Base-by-base conservation (phyloP, 2,113 vertebrate genomes). In the Lethenteron reissneri region DNA sequence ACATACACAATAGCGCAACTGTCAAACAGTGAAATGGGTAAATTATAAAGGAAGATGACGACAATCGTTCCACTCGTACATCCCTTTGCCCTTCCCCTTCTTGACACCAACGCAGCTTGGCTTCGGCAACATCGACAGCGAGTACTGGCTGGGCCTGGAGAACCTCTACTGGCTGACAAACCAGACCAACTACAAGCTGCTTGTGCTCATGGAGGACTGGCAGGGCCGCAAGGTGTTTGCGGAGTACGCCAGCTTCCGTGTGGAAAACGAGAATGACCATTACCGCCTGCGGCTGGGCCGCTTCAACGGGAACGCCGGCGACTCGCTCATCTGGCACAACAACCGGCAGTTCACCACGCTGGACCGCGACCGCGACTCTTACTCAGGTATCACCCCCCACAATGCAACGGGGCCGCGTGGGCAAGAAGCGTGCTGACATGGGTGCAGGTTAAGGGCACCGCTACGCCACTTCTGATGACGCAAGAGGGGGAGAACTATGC, bases 171-270 rank as follows among this genome's bases (percentile, higher is more conserved):
- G 84, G 80, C 81, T 97, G 73, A 87, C 80, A 62, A 95, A 90
- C 73, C 94, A 99, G 78, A 87, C 88, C 1, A 89, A 95, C 79
- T 97, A 99, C 75, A 92, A 86, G 74, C 75, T 99, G 73, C 75
- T 96, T 82, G 85, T 96, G 56, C 91, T 97, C 79, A 73, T 99
- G 77, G 92, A 99, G 82, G 94, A 99, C 82, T 99, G 94, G 94
- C 85, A 84, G 71, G 89, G 88, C 74, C 97, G 96, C 78, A 97
- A 96, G 75, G 91, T 99, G 17, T 97, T 95, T 0, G 94, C 94
- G 0, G 92, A 99, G 80, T 97, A 97, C 72, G 91, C 90, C 79
- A 95, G 90, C 76, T 96, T 99, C 78, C 88, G 80, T 41, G 79
- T 95, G 76, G 92, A 97, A 79, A 73, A 89, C 0, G 94, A 99